Conservation (phyloP, 2,113 vertebrate genomes). For the Melozone crissalis region DNA sequence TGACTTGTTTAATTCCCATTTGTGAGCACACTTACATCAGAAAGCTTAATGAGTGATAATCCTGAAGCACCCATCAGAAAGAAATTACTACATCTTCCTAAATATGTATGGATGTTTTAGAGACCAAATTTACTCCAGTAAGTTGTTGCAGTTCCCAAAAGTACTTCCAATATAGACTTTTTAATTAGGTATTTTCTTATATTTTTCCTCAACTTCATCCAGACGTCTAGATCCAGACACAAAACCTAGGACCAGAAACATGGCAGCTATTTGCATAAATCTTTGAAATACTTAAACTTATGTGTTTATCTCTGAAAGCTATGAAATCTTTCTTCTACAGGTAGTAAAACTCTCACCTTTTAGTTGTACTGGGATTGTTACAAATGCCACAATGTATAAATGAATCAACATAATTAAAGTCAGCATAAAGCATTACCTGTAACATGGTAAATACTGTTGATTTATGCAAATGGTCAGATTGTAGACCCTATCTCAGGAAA, state of each 20-base stretch:
- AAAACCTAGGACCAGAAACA: not conserved
- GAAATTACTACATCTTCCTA: not conserved
- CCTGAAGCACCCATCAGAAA: not conserved
- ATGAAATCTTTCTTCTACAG: not conserved
- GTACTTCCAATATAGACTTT: not conserved
- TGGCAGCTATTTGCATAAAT: not conserved
- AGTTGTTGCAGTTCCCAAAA: not conserved
- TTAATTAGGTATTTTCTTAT: not conserved
- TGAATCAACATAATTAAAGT: not conserved
- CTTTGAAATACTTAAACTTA: not conserved
- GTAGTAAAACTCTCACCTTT: not conserved
- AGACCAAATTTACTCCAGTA: not conserved
- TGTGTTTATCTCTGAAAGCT: not conserved
- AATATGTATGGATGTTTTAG: not conserved
- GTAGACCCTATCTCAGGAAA: not conserved
- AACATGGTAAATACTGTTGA: not conserved
- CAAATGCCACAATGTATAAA: not conserved
- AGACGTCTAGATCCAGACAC: not conserved
- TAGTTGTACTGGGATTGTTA: not conserved
- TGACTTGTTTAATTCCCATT: not conserved
- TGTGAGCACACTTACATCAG: not conserved
- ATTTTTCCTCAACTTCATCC: not conserved
- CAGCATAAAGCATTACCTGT: not conserved
- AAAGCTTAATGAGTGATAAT: not conserved
- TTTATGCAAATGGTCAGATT: not conserved